Evolutionary conservation across 2,888 invertebrate species (phyloP), one percentile per base, ranked within the genome.

Genomic region (Amphipyra tragopoginis): DNA sequence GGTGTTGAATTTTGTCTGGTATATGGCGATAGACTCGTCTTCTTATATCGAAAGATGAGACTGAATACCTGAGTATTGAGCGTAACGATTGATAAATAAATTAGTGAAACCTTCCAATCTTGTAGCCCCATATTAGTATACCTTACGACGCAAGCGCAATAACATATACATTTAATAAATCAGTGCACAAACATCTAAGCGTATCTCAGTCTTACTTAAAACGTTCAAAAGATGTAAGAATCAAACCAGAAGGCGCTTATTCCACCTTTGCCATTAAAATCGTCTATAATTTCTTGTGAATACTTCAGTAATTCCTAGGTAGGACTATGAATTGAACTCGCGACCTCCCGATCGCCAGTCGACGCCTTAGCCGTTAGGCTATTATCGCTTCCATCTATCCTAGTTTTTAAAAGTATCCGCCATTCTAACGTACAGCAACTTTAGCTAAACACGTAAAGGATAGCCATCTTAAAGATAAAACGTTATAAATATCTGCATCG

Each of bases 401-500:
- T 56, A 68, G 40, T 56, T 61, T 39, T 44, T 43, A 26, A 52
- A 74, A 56, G 45, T 48, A 43, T 56, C 55, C 61, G 47, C 49
- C 69, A 68, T 74, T 71, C 70, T 68, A 70, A 56, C 29, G 39
- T 44, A 29, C 29, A 47, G 14, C 50, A 51, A 45, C 8, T 56
- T 33, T 39, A 45, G 26, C 60, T 54, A 14, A 38, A 42, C 45
- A 50, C 53, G 49, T 53, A 61, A 68, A 65, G 45, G 62, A 61
- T 62, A 57, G 14, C 36, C 3, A 62, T 50, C 62, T 44, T 38
- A 11, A 40, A 47, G 56, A 74, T 73, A 67, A 53, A 59, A 67
- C 38, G 9, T 53, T 51, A 43, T 54, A 51, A 47, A 65, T 45
- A 71, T 74, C 69, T 43, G 50, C 47, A 70, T 72, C 65, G 42